These are phyloP conservation scores for Scaptomyza polygonia DNA, from an alignment of 2,888 invertebrate genomes.

Conservation along the genomic window DNA sequence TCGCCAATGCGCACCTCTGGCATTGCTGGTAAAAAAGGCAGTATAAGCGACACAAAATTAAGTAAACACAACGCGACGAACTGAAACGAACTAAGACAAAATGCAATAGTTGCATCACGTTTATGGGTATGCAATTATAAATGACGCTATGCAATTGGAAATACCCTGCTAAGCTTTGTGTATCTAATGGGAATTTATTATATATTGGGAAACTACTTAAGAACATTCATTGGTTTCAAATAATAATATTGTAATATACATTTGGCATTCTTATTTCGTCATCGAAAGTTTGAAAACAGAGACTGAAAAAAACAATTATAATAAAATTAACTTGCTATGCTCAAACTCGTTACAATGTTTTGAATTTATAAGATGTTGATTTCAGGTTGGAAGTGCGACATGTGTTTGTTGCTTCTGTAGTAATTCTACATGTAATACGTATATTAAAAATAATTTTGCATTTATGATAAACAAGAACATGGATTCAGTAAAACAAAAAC, in stretches of 20 bases:
- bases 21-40: not conserved
- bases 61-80: constrained; percentile 3
- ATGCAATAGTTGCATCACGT: not conserved
- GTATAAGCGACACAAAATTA: not conserved
- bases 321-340: no score
- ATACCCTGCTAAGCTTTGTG: constrained; percentile 1
- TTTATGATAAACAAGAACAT: not conserved
- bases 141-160: not conserved
- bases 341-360: no score
- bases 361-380: no score
- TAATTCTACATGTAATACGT: no score
- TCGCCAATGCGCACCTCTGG: not conserved
- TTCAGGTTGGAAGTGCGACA: no score
- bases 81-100: constrained; percentile 15
- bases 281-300: no score
- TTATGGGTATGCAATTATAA: not conserved
- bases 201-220: not conserved
- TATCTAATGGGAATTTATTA: not conserved
- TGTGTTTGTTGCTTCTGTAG: no score
- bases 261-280: no score
- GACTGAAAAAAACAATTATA: no score
- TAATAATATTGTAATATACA: no score
- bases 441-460: not conserved
- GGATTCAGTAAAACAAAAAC: no score
- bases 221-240: not conserved